A percentile compares a stretch with the other conserved stretches of the same genome.
Evolutionary conservation across 2,888 invertebrate genomes (phyloP).

Genomic region (Criorhina ranunculi): DNA sequence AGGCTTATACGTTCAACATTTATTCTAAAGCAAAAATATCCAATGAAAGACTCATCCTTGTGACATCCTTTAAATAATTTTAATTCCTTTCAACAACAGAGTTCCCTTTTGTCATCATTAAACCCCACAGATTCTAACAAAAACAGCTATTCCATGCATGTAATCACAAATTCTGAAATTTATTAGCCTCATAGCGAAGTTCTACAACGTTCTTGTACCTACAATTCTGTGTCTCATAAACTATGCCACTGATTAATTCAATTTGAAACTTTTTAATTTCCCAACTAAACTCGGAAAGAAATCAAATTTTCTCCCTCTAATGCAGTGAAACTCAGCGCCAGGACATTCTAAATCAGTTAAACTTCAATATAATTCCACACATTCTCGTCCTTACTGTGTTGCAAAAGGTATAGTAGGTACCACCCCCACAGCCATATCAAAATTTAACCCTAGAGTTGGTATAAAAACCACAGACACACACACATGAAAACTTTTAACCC

Average conservation of each 20-base stretch:
- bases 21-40: too few species aligned
- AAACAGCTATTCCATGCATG: too few species aligned
- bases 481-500: conserved; percentile 40
- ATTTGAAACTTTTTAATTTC: conserved; percentile 52
- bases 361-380: conserved; percentile 54
- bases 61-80: too few species aligned
- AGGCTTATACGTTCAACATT: too few species aligned
- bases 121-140: too few species aligned
- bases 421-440: conserved; percentile 12
- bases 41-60: too few species aligned
- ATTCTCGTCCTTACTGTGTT: conserved; percentile 40
- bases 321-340: neutral
- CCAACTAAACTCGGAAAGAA: neutral
- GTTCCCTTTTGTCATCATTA: too few species aligned
- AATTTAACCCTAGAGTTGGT: conserved; percentile 16
- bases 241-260: conserved; percentile 44
- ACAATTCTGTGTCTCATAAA: neutral
- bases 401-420: conserved; percentile 6
- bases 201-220: neutral
- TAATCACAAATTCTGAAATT: neutral
- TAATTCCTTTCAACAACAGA: too few species aligned
- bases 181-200: conserved; percentile 15
- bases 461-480: conserved; percentile 21
- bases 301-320: neutral
- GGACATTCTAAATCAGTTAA: conserved; percentile 53